Evolutionary conservation across 2,113 vertebrate genomes (phyloP).

Genomic region (Rhinichthys klamathensis): DNA sequence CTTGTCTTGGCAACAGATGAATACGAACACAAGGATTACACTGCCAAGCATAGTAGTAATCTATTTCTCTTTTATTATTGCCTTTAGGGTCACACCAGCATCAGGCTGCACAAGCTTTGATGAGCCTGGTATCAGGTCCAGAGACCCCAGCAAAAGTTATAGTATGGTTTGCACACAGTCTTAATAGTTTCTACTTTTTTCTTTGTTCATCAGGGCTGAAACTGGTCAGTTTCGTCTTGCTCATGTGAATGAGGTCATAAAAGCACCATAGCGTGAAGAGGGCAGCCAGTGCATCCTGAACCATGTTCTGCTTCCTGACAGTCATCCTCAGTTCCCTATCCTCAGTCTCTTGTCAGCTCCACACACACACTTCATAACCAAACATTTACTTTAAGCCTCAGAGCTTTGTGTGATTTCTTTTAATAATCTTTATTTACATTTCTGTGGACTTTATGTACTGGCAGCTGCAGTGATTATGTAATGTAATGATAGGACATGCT

Average conservation of each 20-base stretch:
- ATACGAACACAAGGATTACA: neutral
- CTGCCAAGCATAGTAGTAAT: neutral
- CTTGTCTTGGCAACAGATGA: neutral
- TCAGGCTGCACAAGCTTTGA: neutral
- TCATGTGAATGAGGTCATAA: neutral
- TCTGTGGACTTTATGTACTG: neutral
- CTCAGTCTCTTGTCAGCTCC: neutral
- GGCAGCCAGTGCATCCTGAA: constrained; percentile 11
- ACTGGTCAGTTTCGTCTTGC: neutral
- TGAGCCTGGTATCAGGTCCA: neutral
- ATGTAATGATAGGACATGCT: neutral
- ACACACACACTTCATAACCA: neutral
- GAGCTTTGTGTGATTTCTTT: neutral
- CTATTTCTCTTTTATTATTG: neutral
- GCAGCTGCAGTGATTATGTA: neutral
- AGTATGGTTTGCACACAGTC: neutral
- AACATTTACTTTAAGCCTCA: neutral
- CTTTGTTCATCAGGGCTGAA: neutral
- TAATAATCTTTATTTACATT: neutral
- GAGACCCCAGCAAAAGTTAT: neutral
- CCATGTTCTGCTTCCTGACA: constrained; percentile 28
- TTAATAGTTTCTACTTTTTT: neutral
- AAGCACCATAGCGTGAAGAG: neutral
- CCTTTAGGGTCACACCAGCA: neutral
- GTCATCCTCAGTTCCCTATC: constrained; percentile 2